Evolutionary conservation across 2,113 vertebrate genomes (phyloP).

Genomic region (Axis porcinus): DNA sequence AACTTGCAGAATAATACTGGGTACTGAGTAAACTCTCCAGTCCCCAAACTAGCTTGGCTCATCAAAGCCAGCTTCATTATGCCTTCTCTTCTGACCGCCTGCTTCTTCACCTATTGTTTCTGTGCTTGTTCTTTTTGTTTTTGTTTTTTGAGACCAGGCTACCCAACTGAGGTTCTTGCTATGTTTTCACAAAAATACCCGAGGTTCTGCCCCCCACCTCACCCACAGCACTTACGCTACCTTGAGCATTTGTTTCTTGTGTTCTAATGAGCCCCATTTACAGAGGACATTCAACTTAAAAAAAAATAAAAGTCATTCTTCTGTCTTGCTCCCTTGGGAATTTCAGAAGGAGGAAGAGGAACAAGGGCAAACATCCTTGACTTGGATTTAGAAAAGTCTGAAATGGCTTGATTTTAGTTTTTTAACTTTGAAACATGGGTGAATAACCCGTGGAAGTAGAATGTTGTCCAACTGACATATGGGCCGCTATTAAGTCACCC

Average conservation of each 20-base stretch:
- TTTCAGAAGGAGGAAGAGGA: not conserved
- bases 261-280: not conserved
- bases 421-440: not conserved
- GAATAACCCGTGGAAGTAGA: constrained; percentile 25
- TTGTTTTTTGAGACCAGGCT: not conserved
- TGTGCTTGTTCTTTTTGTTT: accelerated
- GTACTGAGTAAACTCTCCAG: not conserved
- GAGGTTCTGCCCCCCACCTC: not conserved
- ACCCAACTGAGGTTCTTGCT: not conserved
- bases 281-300: not conserved
- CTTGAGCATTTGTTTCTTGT: not conserved
- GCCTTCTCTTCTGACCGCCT: not conserved
- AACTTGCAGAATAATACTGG: not conserved
- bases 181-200: not conserved
- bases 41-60: not conserved
- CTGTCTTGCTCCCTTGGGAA: not conserved
- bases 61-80: not conserved
- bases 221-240: not conserved
- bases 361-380: not conserved
- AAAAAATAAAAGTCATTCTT: not conserved
- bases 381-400: not conserved
- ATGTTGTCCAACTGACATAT: not conserved
- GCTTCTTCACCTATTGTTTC: not conserved
- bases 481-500: not conserved
- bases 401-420: constrained; percentile 32